These are phyloP conservation scores for Lagopus muta DNA, from an alignment of 2,113 vertebrate species.

Conservation along the genomic window DNA sequence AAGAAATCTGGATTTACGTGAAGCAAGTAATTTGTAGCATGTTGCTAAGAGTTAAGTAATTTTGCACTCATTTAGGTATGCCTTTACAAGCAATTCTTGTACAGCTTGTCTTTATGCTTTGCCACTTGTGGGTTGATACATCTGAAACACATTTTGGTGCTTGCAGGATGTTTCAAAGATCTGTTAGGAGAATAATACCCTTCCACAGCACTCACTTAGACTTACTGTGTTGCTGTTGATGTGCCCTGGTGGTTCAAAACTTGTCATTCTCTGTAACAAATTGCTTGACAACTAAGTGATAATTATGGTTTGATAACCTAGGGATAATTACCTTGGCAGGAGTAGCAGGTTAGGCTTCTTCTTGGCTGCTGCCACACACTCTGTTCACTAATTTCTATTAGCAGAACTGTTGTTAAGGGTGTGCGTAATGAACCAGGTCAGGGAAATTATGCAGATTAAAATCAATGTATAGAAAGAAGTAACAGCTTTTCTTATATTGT, in stretches of 20 bases:
- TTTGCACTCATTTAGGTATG: background rate
- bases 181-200: background rate
- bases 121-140: slow-evolving; percentile 24
- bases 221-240: background rate
- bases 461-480: background rate
- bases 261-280: background rate
- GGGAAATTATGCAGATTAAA: background rate
- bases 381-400: background rate
- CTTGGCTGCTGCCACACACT: background rate
- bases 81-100: slow-evolving; percentile 17
- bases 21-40: slow-evolving; percentile 5
- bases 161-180: slow-evolving; percentile 42
- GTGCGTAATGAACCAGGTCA: background rate
- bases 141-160: slow-evolving; percentile 23
- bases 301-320: background rate
- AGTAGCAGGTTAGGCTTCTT: background rate
- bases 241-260: background rate
- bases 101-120: slow-evolving; percentile 50
- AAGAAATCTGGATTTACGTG: background rate
- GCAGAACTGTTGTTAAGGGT: too few species aligned
- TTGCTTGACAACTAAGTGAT: background rate
- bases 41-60: slow-evolving; percentile 31
- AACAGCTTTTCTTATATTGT: background rate
- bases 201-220: background rate
- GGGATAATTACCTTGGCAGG: background rate